phyloP scores from a whole-genome alignment of 2,113 vertebrate genomes.

The Marmota flaviventris region DNA sequence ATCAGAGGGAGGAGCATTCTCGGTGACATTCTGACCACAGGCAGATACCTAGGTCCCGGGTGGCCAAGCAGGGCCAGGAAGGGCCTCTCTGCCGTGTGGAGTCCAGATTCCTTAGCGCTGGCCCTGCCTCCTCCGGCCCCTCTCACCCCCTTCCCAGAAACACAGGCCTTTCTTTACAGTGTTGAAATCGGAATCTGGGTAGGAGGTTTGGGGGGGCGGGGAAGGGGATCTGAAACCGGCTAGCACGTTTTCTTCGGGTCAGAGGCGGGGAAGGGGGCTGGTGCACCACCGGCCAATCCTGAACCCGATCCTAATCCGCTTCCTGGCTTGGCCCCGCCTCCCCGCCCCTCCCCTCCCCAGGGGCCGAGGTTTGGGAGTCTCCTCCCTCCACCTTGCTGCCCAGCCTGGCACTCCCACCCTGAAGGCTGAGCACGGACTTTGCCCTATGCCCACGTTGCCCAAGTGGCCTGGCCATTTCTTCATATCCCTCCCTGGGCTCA shows the following conservation, averaged over 20 bases:
- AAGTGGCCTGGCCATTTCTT: background rate
- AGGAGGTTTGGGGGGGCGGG: background rate
- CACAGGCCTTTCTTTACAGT: background rate
- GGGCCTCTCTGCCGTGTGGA: background rate
- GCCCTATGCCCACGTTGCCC: background rate
- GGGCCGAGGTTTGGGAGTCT: background rate
- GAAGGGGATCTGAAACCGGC: background rate
- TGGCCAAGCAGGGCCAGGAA: background rate
- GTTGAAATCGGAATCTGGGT: constrained; percentile 56
- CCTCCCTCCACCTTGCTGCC: background rate
- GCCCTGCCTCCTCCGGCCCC: background rate
- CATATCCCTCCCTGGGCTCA: background rate
- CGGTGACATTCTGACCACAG: too few species aligned
- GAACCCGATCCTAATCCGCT: background rate
- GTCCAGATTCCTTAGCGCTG: background rate
- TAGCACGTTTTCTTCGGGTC: background rate
- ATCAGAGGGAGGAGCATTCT: background rate
- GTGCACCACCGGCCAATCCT: constrained; percentile 6
- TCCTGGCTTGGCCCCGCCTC: background rate
- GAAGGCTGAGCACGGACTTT: background rate
- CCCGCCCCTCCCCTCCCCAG: rapidly evolving
- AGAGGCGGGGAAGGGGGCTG: background rate
- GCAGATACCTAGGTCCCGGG: background rate
- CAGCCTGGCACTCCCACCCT: background rate
- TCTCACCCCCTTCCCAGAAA: background rate